Percentiles rank a stretch among this genome's conserved stretches.
Conservation (phyloP, 2,888 invertebrate species). For the Chrysina gloriosa region DNA sequence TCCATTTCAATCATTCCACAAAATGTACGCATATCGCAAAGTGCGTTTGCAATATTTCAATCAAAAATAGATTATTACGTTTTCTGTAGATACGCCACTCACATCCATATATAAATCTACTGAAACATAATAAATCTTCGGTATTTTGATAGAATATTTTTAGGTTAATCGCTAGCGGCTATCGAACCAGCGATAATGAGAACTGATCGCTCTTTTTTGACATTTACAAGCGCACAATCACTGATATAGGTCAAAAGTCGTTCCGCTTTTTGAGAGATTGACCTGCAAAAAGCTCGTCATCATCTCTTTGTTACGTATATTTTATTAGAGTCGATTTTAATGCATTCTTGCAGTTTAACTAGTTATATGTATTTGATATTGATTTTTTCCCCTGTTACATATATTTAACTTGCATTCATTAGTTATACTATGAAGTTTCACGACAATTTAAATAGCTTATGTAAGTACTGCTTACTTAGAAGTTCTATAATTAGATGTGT, state of each 20-base stretch:
- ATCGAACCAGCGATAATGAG: conserved; percentile 35
- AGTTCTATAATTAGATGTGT: conserved; percentile 31
- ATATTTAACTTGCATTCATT: not conserved
- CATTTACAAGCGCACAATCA: conserved; percentile 20
- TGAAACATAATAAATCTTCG: conserved; percentile 29
- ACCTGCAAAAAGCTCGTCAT: not conserved
- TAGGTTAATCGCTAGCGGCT: conserved; percentile 25
- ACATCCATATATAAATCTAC: not conserved
- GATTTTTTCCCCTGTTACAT: not conserved
- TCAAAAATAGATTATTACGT: not conserved
- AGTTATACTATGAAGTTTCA: not conserved
- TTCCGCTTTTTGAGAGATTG: conserved; percentile 9
- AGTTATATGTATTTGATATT: not conserved
- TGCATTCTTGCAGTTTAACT: not conserved
- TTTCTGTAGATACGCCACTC: not conserved
- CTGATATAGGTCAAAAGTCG: conserved; percentile 18
- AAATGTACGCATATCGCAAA: too few relatives aligned
- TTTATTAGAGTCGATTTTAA: not conserved
- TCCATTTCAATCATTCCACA: too few relatives aligned
- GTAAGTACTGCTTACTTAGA: not conserved
- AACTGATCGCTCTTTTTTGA: conserved; percentile 8
- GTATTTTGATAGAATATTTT: conserved; percentile 25
- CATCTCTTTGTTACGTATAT: conserved; percentile 10
- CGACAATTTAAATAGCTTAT: conserved; percentile 2
- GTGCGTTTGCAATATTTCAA: too few relatives aligned